Conservation (phyloP, 2,113 vertebrate genomes). For the Sander lucioperca region DNA sequence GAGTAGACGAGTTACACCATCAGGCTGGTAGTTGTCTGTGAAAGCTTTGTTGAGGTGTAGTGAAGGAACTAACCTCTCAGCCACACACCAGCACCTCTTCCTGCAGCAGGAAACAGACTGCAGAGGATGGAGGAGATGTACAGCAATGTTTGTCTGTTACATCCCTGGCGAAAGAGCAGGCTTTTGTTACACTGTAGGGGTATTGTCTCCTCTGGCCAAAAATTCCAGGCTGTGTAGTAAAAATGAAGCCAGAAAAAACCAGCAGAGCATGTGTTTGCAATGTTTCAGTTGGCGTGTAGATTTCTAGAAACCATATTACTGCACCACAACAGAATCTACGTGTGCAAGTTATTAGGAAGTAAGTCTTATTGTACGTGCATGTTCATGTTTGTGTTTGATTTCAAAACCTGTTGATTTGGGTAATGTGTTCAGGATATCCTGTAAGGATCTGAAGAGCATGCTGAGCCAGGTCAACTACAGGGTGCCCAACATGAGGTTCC, state of each 20-base stretch:
- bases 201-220: constrained; percentile 43
- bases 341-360: not conserved
- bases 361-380: constrained; percentile 18
- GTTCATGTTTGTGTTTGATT: constrained; percentile 54
- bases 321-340: not conserved
- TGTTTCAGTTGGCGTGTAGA: constrained; percentile 8
- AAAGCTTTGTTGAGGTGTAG: constrained; percentile 51
- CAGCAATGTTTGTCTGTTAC: constrained; percentile 73
- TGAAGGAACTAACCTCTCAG: constrained; percentile 70
- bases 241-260: constrained; percentile 34
- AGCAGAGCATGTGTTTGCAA: constrained; percentile 1
- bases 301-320: not conserved
- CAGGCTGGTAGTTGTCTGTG: constrained; percentile 28
- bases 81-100: constrained; percentile 71
- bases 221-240: constrained; percentile 49
- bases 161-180: constrained; percentile 48
- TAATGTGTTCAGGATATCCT: constrained; percentile 90
- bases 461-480: constrained; percentile 98
- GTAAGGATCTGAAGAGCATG: constrained; percentile 98
- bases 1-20: constrained; percentile 1
- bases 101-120: constrained; percentile 80
- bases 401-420: constrained; percentile 19
- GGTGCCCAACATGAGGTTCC: constrained; percentile 97
- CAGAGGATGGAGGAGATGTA: constrained; percentile 72
- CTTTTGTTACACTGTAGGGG: constrained; percentile 47